A percentile compares a stretch with the other conserved stretches of the same genome.
Conservation (phyloP, 2,113 vertebrate genomes). For the Nibea coibor region DNA sequence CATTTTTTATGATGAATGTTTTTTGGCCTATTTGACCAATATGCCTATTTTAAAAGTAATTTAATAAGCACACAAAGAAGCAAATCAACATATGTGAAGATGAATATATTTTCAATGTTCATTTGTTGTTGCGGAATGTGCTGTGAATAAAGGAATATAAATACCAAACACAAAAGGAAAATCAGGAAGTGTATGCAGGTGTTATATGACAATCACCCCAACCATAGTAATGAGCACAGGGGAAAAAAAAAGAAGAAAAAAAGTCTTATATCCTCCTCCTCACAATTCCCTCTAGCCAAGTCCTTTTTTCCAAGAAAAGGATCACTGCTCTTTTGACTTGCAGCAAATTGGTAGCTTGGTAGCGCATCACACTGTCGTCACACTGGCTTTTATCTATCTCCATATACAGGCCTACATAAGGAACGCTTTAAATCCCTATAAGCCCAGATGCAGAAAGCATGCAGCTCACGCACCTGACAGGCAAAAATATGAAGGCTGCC, state of each 20-base stretch:
- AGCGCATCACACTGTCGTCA: conserved; percentile 48
- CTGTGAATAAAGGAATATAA: neutral
- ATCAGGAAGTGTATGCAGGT: conserved; percentile 1
- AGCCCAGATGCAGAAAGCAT: conserved; percentile 48
- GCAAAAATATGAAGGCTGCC: conserved; percentile 38
- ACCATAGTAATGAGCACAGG: conserved; percentile 19
- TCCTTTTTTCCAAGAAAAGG: conserved; percentile 17
- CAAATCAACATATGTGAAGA: neutral
- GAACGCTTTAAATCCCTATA: conserved; percentile 49
- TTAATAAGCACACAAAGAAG: too few species aligned
- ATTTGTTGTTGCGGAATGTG: neutral
- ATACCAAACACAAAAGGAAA: neutral
- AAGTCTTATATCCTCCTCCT: conserved; percentile 2
- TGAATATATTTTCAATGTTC: neutral
- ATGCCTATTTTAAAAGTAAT: neutral
- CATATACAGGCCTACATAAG: conserved; percentile 50
- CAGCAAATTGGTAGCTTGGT: conserved; percentile 62
- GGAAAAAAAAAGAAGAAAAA: neutral
- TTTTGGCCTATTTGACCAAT: neutral
- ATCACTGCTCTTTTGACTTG: conserved; percentile 55
- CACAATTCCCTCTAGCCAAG: conserved; percentile 13
- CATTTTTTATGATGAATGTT: neutral
- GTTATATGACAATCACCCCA: neutral
- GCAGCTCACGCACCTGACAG: conserved; percentile 34
- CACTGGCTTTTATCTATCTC: conserved; percentile 62